Percentiles rank a stretch among this genome's conserved stretches.
Evolutionary conservation across 2,888 invertebrate genomes (phyloP).

Genomic region (Bruchidius siliquastri): DNA sequence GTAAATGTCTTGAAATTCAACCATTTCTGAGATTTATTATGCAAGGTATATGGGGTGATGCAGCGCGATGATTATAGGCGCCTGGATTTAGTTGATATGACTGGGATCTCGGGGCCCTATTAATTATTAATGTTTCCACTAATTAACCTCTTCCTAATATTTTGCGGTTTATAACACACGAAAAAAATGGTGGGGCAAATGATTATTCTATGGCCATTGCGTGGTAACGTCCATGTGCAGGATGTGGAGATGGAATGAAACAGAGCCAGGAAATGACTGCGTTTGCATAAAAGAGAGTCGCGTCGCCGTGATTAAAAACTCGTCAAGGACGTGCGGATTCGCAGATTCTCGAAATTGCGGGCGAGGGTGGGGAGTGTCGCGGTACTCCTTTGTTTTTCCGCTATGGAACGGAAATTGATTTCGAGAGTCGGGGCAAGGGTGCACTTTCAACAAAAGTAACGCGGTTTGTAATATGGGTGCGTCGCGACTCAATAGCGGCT

Average conservation of each 20-base stretch:
- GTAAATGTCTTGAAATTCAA: too few species aligned
- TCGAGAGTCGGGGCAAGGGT: neutral
- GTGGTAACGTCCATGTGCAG: neutral
- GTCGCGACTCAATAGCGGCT: neutral
- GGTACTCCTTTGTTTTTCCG: neutral
- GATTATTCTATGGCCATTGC: too few species aligned
- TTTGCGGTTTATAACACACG: too few species aligned
- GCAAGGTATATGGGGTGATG: too few species aligned
- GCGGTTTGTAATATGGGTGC: neutral
- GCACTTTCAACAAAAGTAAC: neutral
- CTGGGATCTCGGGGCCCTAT: too few species aligned
- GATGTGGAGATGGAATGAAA: neutral
- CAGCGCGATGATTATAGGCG: too few species aligned
- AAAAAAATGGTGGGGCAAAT: too few species aligned
- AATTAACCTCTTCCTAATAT: too few species aligned
- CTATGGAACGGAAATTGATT: neutral
- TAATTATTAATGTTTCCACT: too few species aligned
- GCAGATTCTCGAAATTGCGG: slow-evolving; percentile 18
- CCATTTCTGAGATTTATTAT: too few species aligned
- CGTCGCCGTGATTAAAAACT: slow-evolving; percentile 37
- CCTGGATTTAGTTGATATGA: too few species aligned
- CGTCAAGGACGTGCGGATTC: slow-evolving; percentile 23
- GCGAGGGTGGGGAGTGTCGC: slow-evolving; percentile 13
- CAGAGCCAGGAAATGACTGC: slow-evolving; percentile 28
- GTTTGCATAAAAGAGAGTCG: slow-evolving; percentile 34